Conservation (phyloP, 2,888 invertebrate genomes). For the Craniophora ligustri region DNA sequence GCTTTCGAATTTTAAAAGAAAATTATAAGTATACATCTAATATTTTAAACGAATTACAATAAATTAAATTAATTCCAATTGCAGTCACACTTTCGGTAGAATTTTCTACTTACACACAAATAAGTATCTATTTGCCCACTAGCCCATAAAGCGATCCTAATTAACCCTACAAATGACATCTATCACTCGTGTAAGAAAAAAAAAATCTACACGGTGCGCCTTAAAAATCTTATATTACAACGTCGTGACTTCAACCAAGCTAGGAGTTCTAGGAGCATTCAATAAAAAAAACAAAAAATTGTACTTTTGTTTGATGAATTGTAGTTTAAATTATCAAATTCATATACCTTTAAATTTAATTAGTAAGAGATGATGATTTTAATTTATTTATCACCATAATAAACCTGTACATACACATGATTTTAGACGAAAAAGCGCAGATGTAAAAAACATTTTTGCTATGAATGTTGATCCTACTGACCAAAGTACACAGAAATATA, state of each 20-base stretch:
- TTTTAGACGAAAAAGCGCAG: neutral
- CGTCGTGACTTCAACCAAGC: conserved; percentile 54
- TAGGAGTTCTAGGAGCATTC: conserved; percentile 2
- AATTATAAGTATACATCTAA: conserved; percentile 39
- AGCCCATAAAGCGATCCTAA: conserved; percentile 41
- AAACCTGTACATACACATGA: no score
- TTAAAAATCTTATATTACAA: conserved; percentile 60
- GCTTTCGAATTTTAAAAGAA: conserved; percentile 12
- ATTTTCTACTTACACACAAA: conserved; percentile 42
- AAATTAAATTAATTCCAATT: conserved; percentile 46
- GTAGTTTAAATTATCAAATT: conserved; percentile 21
- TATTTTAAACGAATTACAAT: conserved; percentile 26
- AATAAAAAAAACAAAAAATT: no score
- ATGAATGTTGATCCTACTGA: conserved; percentile 22
- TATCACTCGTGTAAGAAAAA: conserved; percentile 47
- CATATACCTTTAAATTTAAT: conserved; percentile 17
- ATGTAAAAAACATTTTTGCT: conserved; percentile 14
- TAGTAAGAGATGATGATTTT: no score
- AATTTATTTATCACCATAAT: no score
- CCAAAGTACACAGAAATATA: conserved; percentile 23
- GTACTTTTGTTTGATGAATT: conserved; percentile 38
- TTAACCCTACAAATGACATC: conserved; percentile 35
- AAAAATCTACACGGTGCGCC: conserved; percentile 56
- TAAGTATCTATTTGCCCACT: conserved; percentile 51
- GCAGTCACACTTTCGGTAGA: conserved; percentile 44